phyloP scores from a whole-genome alignment of 2,797 vertebrate genomes.

The Pseudomugil tenellus region DNA sequence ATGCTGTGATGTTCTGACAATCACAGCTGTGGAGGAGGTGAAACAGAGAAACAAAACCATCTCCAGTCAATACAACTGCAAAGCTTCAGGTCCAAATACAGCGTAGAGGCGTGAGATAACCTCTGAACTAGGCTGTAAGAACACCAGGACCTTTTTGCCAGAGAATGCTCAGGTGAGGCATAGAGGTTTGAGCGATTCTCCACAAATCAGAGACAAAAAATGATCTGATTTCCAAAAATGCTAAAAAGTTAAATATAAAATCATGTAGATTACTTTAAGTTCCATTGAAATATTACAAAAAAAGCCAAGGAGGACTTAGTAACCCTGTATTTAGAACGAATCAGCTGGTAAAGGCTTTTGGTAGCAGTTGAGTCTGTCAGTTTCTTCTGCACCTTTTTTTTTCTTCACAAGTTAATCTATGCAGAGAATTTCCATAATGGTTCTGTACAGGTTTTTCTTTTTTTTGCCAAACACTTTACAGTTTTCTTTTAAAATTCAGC shows the following conservation, averaged over 20 bases:
- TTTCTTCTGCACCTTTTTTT: neutral
- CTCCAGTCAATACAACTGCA: constrained; percentile 21
- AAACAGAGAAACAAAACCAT: constrained; percentile 22
- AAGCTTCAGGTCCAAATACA: constrained; percentile 32
- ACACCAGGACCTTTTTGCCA: constrained; percentile 59
- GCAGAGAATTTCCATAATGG: neutral
- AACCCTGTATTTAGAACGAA: neutral
- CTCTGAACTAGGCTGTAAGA: constrained; percentile 71
- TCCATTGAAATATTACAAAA: neutral
- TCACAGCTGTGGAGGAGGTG: constrained; percentile 55
- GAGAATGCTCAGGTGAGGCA: constrained; percentile 52
- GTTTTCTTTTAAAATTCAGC: too few species aligned
- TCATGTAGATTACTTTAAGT: neutral
- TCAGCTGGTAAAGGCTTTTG: constrained; percentile 1
- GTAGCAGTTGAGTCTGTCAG: neutral
- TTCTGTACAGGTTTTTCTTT: neutral
- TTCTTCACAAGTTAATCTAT: neutral
- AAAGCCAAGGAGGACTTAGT: neutral
- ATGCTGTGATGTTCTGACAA: constrained; percentile 50
- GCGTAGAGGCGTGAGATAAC: constrained; percentile 58
- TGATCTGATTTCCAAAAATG: neutral
- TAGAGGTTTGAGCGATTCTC: neutral
- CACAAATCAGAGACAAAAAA: neutral
- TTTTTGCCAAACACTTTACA: neutral
- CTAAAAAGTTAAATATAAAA: neutral